A percentile compares a stretch with the other conserved stretches of the same genome.
Conservation (phyloP, 2,888 invertebrate genomes). For the Orchesella flavescens region DNA sequence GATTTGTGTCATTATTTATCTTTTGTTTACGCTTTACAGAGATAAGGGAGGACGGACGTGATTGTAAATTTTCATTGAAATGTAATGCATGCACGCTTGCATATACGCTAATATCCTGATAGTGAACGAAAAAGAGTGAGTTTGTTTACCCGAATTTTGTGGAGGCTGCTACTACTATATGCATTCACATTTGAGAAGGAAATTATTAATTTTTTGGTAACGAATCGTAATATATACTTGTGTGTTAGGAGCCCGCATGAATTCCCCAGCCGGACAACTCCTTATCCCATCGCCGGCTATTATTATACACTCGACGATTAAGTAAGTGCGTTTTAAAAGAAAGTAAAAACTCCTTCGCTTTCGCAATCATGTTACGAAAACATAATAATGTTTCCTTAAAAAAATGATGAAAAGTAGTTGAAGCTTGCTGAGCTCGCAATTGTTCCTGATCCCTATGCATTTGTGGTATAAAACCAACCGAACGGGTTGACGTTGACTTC, state of each 20-base stretch:
- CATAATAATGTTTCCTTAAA: conserved; percentile 15
- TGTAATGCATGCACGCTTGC: not conserved
- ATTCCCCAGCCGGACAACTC: conserved; percentile 32
- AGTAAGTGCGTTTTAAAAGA: conserved; percentile 31
- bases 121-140: no score
- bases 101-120: not conserved
- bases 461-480: conserved; percentile 37
- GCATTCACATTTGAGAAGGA: not conserved
- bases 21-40: conserved; percentile 42
- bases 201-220: not conserved
- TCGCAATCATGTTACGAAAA: conserved; percentile 1
- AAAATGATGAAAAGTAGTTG: conserved; percentile 22
- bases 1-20: conserved; percentile 58
- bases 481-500: conserved; percentile 47
- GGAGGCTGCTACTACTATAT: conserved; percentile 2
- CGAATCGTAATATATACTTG: not conserved
- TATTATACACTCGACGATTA: not conserved
- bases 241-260: conserved; percentile 41
- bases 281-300: conserved; percentile 3
- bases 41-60: conserved; percentile 11
- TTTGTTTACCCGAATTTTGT: not conserved
- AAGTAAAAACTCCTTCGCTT: conserved; percentile 34
- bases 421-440: conserved; percentile 1
- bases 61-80: conserved; percentile 10
- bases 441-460: not conserved